Evolutionary conservation across 1,140 invertebrate genomes (phyloP), one percentile per base, ranked within the genome.

Genomic region (Hylaeus volcanicus): DNA sequence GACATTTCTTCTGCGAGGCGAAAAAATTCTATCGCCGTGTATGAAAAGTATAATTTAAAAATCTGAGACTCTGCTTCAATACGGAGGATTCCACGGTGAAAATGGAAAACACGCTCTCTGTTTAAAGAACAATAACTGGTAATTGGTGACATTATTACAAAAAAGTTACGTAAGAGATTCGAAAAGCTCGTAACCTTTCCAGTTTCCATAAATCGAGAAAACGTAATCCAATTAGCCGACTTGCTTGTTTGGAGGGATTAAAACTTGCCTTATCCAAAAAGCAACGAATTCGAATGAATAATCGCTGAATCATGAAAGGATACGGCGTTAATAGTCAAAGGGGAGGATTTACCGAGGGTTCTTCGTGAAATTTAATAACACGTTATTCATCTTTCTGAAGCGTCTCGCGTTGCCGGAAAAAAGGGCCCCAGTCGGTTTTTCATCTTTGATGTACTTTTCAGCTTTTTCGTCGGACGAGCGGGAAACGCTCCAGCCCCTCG

Each of bases 361-460:
- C 55, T 26, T 14, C 26, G 39, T 48, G 76, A 79, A 51, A 84
- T 85, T 85, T 85, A 85, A 85, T 85, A 76, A 81, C 15, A 26
- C 83, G n/a, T 72, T 73, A 55, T 60, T 69, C 64, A 60, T 60
- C 56, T 51, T 41, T 9, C 43, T 43, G 55, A 48, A 26, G 60
- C 0, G 26, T 51, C 14, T 26, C 14, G 15, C 39, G 41, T 26
- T 14, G 53, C 15, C 48, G n/a, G 41, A 72, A 84, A 45, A 65
- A 65, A 65, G 14, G 5, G 45, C 8, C 9, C 77, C 26, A 6
- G 61, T 14, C 45, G n/a, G 11, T 64, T 77, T 73, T 56, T 81
- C 43, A 9, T 55, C 45, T 37, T 37, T 37, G n/a, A 68, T 53
- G 15, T 37, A 51, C n/a, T 68, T 37, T 51, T 68, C 4, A 48